These are phyloP conservation scores for Drosophila sp. DNA, from an alignment of 1,140 invertebrate genomes.

Conservation along the genomic window DNA sequence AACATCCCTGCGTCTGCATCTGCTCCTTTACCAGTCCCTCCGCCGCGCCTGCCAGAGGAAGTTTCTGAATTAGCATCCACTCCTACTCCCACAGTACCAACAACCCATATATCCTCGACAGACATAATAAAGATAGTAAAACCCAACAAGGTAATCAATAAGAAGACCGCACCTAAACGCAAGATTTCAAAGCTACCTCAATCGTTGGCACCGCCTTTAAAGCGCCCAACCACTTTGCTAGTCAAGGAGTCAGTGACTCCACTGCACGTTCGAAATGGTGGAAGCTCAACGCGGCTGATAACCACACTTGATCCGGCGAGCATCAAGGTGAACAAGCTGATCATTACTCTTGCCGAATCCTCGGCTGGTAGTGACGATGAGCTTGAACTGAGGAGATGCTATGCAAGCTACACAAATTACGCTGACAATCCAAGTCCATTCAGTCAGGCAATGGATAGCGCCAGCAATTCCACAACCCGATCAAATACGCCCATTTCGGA, in stretches of 20 bases:
- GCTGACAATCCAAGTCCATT: conserved; percentile 68
- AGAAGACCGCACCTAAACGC: conserved; percentile 62
- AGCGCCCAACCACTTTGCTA: conserved; percentile 48
- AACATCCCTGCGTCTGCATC: background rate
- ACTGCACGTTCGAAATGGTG: conserved; percentile 14
- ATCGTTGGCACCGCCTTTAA: conserved; percentile 12
- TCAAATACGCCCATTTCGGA: conserved; percentile 74
- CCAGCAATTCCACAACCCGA: conserved; percentile 63
- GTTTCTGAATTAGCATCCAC: background rate
- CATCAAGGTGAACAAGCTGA: conserved; percentile 66
- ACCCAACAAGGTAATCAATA: conserved; percentile 81
- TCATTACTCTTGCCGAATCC: conserved; percentile 64
- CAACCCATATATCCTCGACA: conserved; percentile 7
- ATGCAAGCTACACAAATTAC: conserved; percentile 39
- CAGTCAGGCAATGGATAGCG: conserved; percentile 69
- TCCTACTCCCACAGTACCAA: background rate
- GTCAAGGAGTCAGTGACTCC: conserved; percentile 51
- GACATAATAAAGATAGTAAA: conserved; percentile 77
- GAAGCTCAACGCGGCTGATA: conserved; percentile 61
- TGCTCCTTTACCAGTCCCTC: conserved; percentile 6
- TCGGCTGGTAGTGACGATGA: conserved; percentile 71
- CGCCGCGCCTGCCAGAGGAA: background rate
- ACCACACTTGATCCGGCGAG: conserved; percentile 60
- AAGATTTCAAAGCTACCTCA: conserved; percentile 35
- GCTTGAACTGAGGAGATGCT: conserved; percentile 48